Conservation (phyloP, 2,113 vertebrate genomes). For the Cnemophilus loriae region DNA sequence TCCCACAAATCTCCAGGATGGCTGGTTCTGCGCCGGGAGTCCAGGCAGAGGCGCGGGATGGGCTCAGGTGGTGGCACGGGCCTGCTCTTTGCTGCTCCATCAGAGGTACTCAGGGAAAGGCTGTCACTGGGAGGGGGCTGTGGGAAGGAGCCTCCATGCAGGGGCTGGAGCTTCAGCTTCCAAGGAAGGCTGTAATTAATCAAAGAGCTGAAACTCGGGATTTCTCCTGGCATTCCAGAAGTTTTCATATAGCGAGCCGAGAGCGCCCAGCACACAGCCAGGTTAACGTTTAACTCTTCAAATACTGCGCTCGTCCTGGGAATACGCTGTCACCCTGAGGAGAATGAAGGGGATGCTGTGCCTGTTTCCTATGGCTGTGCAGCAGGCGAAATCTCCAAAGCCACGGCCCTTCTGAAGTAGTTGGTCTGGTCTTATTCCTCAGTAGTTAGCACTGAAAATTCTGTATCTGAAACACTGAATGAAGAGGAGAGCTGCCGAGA, state of each 20-base stretch:
- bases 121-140: not conserved
- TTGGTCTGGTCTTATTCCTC: not conserved
- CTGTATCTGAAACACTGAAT: not conserved
- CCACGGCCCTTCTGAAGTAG: not conserved
- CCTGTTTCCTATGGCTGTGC: not conserved
- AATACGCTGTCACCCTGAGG: not conserved
- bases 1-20: slow-evolving; percentile 56
- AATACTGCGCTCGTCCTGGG: rapidly evolving
- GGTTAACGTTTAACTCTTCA: not conserved
- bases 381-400: not conserved
- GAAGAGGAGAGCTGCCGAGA: not conserved
- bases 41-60: slow-evolving; percentile 66
- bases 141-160: not conserved
- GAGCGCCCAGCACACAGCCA: not conserved
- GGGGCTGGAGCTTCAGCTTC: not conserved
- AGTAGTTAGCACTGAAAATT: not conserved
- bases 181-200: not conserved
- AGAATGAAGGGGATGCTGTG: not conserved
- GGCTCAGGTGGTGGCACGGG: slow-evolving; percentile 69
- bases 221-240: not conserved
- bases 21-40: slow-evolving; percentile 45
- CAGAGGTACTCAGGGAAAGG: not conserved
- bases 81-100: not conserved
- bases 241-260: not conserved
- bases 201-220: not conserved